Base-by-base conservation (phyloP, 2,888 invertebrate species). In the Oeneis ivallda region DNA sequence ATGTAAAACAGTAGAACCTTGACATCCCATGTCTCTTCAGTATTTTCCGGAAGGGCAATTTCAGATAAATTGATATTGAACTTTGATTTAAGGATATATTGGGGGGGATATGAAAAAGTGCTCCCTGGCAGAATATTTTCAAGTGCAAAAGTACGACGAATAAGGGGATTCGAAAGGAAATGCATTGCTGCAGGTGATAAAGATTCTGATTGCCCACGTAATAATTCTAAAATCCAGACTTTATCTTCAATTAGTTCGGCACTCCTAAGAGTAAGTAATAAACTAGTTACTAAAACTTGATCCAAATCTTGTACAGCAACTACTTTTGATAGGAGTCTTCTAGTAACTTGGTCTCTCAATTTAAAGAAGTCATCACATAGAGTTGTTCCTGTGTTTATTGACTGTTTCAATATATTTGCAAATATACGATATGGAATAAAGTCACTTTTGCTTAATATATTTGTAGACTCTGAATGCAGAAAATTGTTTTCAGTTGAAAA, bases 11-110 rank as follows among this genome's bases (percentile, higher is more conserved):
- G 73, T 64, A 91, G 78, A 39, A 89, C 84, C 80, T 91, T 90
- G 0, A 83, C 85, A 79, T 92, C 89, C 89, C 89, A 90, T 19
- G 91, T 91, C 78, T 89, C 89, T 78, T 91, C 92, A 45, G 82
- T 85, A 69, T 80, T 83, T 74, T 89, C 90, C n/a, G 89, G 85
- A 56, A 90, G 76, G 62, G 85, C 81, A 66, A 92, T 80, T 70
- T 91, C 89, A 19, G 85, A 79, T 65, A 91, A 79, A 76, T 88
- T 86, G 15, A 92, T 87, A 72, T 89, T 87, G 70, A 89, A 92
- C 76, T 89, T 91, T 2, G 80, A 77, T 75, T 89, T 89, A 7
- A 92, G 77, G 57, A 88, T 78, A 67, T 87, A 83, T 67, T 87
- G 86, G 50, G 91, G 90, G 54, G 89, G 85, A 72, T 83, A 88